Base-by-base conservation (phyloP, 1,140 invertebrate species). In the Cydia strobilella region DNA sequence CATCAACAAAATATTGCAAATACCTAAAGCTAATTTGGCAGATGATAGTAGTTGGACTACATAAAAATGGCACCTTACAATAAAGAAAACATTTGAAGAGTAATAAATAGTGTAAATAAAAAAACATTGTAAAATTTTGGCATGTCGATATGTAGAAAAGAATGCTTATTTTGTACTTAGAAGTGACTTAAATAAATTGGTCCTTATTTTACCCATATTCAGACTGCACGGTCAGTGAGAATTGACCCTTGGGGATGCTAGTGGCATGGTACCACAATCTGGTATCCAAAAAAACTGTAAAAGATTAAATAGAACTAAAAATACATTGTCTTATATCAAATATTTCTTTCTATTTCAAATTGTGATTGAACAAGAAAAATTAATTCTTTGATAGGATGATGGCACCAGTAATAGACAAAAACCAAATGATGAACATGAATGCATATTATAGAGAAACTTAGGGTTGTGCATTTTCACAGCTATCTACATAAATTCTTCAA, bases 201-300 rank as follows among this genome's bases (percentile, higher is more conserved):
- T 42, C 12, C 45, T 27, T 74, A 51, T 15, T 73, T 94, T 93
- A 97, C 79, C 97, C 97, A 89, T 98, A 99, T 89, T 99, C 98
- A 0, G 98, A 98, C 77, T 98, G 97, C 74, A 99, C 95, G 9
- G 97, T 98, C 20, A 99, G 94, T 84, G 97, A 98, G 81, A 98
- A 96, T 80, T 97, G 95, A n/a, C 96, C 95, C 74, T 97, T 96
- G 65, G 96, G 94, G 66, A 98, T 96, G 74, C 94, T 94, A 51
- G 98, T 99, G 42, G 96, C 95, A 93, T 99, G 98, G 90, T 98
- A 99, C 98, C 98, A 99, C 76, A 97, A 95, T 84, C 98, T 95
- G 0, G 98, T 98, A 89, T 99, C 98, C 76, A 99, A 90, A 63
- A 98, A 90, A 75, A 98, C 95, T 95, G 94, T 78, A 94, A 94